A percentile compares a stretch with the other conserved stretches of the same genome.
Conservation (phyloP, 2,888 invertebrate species). For the Seladonia tumulorum region DNA sequence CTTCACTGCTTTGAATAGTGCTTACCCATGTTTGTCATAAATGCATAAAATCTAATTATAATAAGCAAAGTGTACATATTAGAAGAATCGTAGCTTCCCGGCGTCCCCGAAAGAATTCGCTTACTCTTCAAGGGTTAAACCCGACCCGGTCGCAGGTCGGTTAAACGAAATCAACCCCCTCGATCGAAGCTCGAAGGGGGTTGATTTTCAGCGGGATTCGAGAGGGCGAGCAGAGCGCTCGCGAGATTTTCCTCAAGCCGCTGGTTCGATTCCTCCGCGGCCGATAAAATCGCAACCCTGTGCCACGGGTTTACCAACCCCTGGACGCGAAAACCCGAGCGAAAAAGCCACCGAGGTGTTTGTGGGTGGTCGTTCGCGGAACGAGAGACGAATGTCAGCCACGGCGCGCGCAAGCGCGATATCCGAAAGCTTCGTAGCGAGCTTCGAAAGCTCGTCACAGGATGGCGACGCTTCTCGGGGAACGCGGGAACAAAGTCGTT, state of each 20-base stretch:
- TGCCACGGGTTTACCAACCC: conserved; percentile 60
- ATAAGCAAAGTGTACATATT: too few relatives aligned
- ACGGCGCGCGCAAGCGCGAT: conserved; percentile 27
- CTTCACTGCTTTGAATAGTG: too few relatives aligned
- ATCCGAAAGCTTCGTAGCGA: conserved; percentile 41
- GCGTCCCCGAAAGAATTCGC: not conserved
- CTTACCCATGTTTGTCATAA: too few relatives aligned
- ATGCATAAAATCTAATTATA: too few relatives aligned
- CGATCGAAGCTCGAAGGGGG: not conserved
- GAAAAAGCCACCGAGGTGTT: not conserved
- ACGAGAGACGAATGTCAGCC: not conserved
- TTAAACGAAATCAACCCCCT: not conserved
- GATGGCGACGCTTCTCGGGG: conserved; percentile 76
- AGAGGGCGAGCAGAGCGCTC: conserved; percentile 56
- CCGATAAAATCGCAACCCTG: conserved; percentile 80
- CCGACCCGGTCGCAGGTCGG: not conserved
- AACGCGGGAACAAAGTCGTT: conserved; percentile 30
- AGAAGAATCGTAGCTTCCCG: too few relatives aligned
- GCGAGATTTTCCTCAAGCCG: conserved; percentile 59
- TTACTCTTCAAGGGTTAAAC: not conserved
- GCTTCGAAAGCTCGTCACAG: conserved; percentile 71
- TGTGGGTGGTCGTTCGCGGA: conserved; percentile 22
- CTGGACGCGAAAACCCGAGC: not conserved
- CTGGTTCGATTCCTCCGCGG: conserved; percentile 44
- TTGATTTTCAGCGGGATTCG: not conserved